These are phyloP conservation scores for Melanotus villosus DNA, from an alignment of 2,888 invertebrate species.

Conservation along the genomic window DNA sequence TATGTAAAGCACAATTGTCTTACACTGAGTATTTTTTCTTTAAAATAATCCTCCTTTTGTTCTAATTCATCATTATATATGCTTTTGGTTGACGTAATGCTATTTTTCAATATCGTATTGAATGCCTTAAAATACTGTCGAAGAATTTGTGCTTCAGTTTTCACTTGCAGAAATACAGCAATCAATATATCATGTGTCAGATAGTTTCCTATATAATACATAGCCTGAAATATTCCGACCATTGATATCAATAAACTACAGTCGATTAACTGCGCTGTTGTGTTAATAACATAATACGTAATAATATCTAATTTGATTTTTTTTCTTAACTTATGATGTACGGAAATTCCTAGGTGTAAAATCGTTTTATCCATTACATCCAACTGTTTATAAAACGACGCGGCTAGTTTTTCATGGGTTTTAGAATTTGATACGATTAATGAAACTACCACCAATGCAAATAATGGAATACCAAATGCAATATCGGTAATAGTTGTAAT, in stretches of 20 bases:
- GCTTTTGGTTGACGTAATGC: no score
- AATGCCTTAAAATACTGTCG: neutral
- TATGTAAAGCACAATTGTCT: neutral
- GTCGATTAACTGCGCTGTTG: neutral
- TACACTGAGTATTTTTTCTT: neutral
- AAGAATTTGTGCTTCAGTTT: neutral
- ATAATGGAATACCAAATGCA: neutral
- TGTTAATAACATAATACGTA: neutral
- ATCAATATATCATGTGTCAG: neutral
- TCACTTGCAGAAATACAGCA: neutral
- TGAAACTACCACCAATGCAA: neutral
- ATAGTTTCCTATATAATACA: constrained; percentile 1
- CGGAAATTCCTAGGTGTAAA: neutral
- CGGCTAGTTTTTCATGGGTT: neutral
- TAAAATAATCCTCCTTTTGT: neutral
- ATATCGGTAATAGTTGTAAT: neutral
- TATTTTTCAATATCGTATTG: neutral
- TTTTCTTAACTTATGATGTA: neutral
- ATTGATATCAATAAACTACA: neutral
- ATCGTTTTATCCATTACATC: neutral
- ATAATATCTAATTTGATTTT: neutral
- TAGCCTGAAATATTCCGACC: neutral
- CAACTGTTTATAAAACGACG: neutral
- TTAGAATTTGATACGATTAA: neutral
- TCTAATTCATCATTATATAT: neutral